phyloP scores from a whole-genome alignment of 2,888 invertebrate species.

The Timandra comae region DNA sequence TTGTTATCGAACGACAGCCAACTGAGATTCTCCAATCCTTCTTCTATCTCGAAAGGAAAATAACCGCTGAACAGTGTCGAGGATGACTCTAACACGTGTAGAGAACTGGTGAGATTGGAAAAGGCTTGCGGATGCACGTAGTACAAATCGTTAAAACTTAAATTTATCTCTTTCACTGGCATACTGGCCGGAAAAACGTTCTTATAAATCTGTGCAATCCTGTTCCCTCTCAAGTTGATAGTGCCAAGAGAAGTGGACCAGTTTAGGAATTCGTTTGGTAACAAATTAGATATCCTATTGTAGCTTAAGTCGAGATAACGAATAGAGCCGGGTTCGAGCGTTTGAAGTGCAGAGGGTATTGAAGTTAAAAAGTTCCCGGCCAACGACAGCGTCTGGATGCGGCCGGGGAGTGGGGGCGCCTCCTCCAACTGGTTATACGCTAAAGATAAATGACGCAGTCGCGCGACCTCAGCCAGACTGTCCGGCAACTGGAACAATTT shows the following conservation, averaged over 20 bases:
- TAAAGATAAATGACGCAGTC: constrained; percentile 87
- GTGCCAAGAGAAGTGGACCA: constrained; percentile 90
- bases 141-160: constrained; percentile 93
- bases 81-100: constrained; percentile 90
- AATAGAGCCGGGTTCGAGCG: constrained; percentile 83
- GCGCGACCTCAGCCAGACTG: constrained; percentile 80
- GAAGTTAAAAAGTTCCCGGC: constrained; percentile 87
- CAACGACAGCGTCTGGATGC: constrained; percentile 85
- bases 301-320: constrained; percentile 91
- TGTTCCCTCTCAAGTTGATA: constrained; percentile 88
- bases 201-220: constrained; percentile 83
- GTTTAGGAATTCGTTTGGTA: constrained; percentile 84
- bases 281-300: constrained; percentile 87
- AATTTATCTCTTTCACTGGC: constrained; percentile 89
- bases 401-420: constrained; percentile 79
- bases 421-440: constrained; percentile 83
- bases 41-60: constrained; percentile 85
- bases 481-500: constrained; percentile 82
- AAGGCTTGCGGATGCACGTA: constrained; percentile 89
- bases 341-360: constrained; percentile 83
- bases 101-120: constrained; percentile 82
- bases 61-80: constrained; percentile 89
- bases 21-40: constrained; percentile 83
- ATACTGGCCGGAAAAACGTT: constrained; percentile 84
- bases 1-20: constrained; percentile 94